phyloP scores from a whole-genome alignment of 2,113 vertebrate species.

The Motacilla alba region DNA sequence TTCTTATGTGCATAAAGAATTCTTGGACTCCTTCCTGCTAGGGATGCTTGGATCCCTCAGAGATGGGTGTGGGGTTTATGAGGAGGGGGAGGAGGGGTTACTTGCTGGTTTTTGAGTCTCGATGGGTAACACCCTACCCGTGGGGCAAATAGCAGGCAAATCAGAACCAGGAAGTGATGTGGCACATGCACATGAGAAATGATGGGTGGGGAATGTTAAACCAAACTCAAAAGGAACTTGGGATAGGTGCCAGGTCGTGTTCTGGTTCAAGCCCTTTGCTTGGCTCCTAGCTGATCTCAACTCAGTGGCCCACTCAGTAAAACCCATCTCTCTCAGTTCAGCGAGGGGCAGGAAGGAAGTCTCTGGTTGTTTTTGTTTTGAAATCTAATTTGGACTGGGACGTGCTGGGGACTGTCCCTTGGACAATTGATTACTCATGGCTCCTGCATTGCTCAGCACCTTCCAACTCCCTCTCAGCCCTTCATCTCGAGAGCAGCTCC shows the following conservation, averaged over 20 bases:
- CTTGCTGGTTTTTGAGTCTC: conserved; percentile 40
- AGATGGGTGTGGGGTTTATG: conserved; percentile 65
- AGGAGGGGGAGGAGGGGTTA: conserved; percentile 62
- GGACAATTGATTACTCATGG: not conserved
- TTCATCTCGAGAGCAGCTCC: not conserved
- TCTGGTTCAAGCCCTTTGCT: conserved; percentile 47
- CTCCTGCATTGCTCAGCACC: not conserved
- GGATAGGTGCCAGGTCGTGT: conserved; percentile 18
- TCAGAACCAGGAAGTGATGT: conserved; percentile 64
- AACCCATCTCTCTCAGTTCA: not conserved
- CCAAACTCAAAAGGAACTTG: conserved; percentile 54
- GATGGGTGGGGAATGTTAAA: conserved; percentile 57
- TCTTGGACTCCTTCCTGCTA: conserved; percentile 59
- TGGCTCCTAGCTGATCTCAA: not conserved
- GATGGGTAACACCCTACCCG: conserved; percentile 62
- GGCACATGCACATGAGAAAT: conserved; percentile 58
- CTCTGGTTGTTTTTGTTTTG: not conserved
- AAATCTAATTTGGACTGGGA: not conserved
- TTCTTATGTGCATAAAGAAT: conserved; percentile 66
- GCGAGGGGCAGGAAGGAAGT: not conserved
- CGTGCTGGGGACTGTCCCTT: not conserved
- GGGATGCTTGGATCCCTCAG: conserved; percentile 66
- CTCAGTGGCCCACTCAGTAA: not conserved
- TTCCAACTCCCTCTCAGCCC: not conserved
- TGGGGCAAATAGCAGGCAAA: conserved; percentile 65